Base-by-base conservation (phyloP, 37 sponge, comb jelly and placozoan genomes). In the Tethya wilhelma region DNA sequence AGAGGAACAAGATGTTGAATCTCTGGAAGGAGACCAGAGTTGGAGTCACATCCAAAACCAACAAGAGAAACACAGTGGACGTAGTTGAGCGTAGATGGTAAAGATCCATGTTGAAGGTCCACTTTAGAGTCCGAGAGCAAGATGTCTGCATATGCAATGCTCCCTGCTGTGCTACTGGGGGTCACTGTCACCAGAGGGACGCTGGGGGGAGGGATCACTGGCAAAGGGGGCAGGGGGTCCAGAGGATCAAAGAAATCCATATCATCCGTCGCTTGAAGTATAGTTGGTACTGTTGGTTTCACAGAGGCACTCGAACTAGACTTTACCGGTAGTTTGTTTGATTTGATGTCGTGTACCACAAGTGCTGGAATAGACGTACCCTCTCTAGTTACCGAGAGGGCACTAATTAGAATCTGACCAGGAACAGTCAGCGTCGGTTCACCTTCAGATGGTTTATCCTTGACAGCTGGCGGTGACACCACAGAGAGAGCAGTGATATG, bases 401-500 rank as follows among this genome's bases (percentile, higher is more conserved):
- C 69, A 3, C 43, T 69, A 30, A 69, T 26, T 69, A 69, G 22
- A 2, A 69, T 38, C n/a, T n/a, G n/a, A 9, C 8, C 30, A 29
- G 30, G 31, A 29, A 22, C 64, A 26, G 31, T 7, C 9, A 9
- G 8, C 9, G 64, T 29, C 17, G 8, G n/a, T 19, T 14, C 53
- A 49, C 53, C 14, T 9, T 19, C 53, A 9, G 53, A 49, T 9
- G 53, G 53, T 14, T 49, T 49, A 19, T 49, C 53, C 53, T 49
- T 49, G 53, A 14, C 14, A 5, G 70, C 14, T 22, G 14, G 43
- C 11, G 22, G 34, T n/a, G 43, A 12, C 17, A 74, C 6, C 26
- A 84, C 32, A 4, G 68, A 75, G 41, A 84, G 69, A 25, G 84
- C 39, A 4, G 84, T 75, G 77, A 84, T 38, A 23, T 41, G 34